A percentile compares a stretch with the other conserved stretches of the same genome.
Evolutionary conservation across 2,113 vertebrate genomes (phyloP).

Genomic region (Pampusana beccarii): DNA sequence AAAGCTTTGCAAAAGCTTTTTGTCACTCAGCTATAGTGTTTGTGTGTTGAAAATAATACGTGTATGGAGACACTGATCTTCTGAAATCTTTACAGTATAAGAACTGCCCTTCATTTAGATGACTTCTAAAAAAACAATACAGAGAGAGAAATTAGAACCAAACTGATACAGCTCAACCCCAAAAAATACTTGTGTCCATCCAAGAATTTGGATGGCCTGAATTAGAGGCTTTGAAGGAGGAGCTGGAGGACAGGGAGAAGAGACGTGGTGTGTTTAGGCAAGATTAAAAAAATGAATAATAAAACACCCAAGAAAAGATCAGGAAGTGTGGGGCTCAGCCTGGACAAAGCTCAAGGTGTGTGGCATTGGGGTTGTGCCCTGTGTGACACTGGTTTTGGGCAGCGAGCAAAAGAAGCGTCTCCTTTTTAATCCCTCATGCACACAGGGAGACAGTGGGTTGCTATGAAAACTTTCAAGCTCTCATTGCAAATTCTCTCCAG

Average conservation of each 20-base stretch:
- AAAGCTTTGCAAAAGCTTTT: background rate
- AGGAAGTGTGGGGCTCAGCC: background rate
- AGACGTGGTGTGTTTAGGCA: background rate
- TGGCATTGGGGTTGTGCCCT: background rate
- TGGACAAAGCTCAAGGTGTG: background rate
- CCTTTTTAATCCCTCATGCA: conserved; percentile 5
- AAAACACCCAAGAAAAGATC: background rate
- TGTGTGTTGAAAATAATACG: background rate
- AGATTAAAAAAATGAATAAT: background rate
- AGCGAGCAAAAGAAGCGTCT: background rate
- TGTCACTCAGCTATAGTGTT: background rate
- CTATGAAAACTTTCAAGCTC: conserved; percentile 42
- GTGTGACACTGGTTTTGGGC: background rate
- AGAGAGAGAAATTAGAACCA: background rate
- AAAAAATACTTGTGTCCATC: background rate
- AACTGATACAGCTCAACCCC: background rate
- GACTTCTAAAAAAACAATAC: background rate
- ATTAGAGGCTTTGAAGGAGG: background rate
- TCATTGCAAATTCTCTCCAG: conserved; percentile 41
- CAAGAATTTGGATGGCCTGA: background rate
- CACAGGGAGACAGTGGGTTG: conserved; percentile 7
- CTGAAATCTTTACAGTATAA: background rate
- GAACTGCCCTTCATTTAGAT: background rate
- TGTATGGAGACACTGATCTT: background rate
- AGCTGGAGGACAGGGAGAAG: background rate